Evolutionary conservation across 1,140 invertebrate species (phyloP), one percentile per base, ranked within the genome.

Genomic region (Camponotus pennsylvanicus): DNA sequence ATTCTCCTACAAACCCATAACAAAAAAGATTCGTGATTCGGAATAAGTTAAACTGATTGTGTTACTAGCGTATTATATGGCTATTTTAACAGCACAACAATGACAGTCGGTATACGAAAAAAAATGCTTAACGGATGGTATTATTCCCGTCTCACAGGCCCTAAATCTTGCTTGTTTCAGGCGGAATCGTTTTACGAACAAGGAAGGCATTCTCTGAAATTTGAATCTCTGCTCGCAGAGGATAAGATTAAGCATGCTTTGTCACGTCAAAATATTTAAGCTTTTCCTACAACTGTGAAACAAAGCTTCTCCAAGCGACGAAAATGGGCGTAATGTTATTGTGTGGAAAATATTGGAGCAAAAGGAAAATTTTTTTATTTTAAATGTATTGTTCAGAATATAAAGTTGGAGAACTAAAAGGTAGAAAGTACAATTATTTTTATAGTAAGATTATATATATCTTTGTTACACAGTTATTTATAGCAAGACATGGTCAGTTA

Each of bases 1-100:
- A 64, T 64, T 75, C 18, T n/a, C 49, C 75, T 49, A 37, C 52
- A 40, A 86, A 75, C 45, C 40, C 67, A 2, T 52, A 52, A 90
- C 89, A 93, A 93, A 90, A 75, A 86, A 63, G 85, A 92, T 91
- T 92, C 94, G 93, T 94, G 94, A 94, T 94, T 91, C 79, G 73
- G 91, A 93, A 94, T 94, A 94, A 94, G 88, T 93, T 93, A 87
- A 89, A 91, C 85, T 88, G 89, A 94, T 94, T 77, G 8, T 42
- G 9, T 45, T 92, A 40, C 37, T 32, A 40, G 9, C 27, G 18
- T 66, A 40, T 52, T 76, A 73, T 27, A 86, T 49, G 70, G 75
- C 67, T 75, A 78, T 15, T 80, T 84, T 73, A 88, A 77, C 45
- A 55, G 49, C 73, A 49, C 55, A 67, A 87, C 86, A 78, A 89